A percentile compares a stretch with the other conserved stretches of the same genome.
These are phyloP conservation scores for Leptoteleia sp. DNA, from an alignment of 1,140 invertebrate species.

Conservation along the genomic window DNA sequence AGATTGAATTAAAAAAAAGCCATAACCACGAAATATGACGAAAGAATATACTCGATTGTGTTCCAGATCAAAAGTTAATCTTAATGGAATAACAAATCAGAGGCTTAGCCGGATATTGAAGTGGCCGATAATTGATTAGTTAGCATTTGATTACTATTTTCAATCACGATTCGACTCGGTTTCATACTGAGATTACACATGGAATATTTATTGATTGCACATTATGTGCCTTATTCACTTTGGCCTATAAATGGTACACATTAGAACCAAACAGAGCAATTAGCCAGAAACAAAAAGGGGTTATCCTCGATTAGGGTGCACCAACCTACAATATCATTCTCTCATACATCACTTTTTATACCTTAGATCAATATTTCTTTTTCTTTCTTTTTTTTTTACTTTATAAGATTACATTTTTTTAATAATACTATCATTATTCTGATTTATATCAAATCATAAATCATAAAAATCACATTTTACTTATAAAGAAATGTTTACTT, in stretches of 20 bases:
- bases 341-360: too few species aligned
- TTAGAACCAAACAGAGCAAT: neutral
- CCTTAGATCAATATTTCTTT: too few species aligned
- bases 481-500: too few species aligned
- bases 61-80: slow-evolving; percentile 34
- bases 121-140: slow-evolving; percentile 56
- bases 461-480: too few species aligned
- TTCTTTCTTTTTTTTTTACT: too few species aligned
- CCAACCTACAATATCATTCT: neutral
- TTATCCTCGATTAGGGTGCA: neutral
- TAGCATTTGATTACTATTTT: slow-evolving; percentile 56
- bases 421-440: too few species aligned
- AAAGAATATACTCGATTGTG: too few species aligned
- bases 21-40: too few species aligned
- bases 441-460: too few species aligned
- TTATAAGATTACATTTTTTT: too few species aligned
- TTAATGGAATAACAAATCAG: slow-evolving; percentile 39
- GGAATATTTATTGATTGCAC: slow-evolving; percentile 47
- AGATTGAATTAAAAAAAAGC: too few species aligned
- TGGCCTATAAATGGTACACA: neutral
- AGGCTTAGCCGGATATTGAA: slow-evolving; percentile 47
- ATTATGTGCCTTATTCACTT: neutral
- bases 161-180: slow-evolving; percentile 42
- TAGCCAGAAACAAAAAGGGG: neutral
- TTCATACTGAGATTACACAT: slow-evolving; percentile 50